These are phyloP conservation scores for Chlorops oryzae DNA, from an alignment of 1,140 invertebrate genomes.

Conservation along the genomic window DNA sequence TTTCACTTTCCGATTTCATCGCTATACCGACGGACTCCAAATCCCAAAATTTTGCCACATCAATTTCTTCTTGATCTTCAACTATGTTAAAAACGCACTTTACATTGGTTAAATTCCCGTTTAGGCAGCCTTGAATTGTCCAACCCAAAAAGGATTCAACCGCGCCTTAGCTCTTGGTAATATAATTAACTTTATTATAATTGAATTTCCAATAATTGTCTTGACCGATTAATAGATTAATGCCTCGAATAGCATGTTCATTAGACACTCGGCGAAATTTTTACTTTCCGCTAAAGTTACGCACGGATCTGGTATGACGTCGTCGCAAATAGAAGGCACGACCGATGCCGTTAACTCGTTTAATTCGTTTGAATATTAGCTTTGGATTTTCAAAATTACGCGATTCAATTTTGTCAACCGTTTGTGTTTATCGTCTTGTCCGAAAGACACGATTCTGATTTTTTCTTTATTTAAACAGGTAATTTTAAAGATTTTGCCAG, in stretches of 20 bases:
- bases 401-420: neutral
- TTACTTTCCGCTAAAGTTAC: neutral
- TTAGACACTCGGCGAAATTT: too few relatives aligned
- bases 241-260: neutral
- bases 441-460: too few relatives aligned
- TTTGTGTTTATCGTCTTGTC: too few relatives aligned
- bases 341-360: neutral
- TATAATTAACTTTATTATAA: neutral
- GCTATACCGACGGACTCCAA: conserved; percentile 2
- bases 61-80: neutral
- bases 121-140: conserved; percentile 1
- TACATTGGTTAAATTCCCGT: neutral
- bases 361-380: neutral
- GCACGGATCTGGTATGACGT: neutral
- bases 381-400: neutral
- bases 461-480: neutral
- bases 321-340: conserved; percentile 1
- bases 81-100: neutral
- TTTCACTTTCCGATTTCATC: neutral
- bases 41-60: conserved; percentile 2
- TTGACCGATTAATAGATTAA: conserved; percentile 2
- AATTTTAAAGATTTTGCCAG: neutral
- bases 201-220: conserved; percentile 6
- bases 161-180: neutral
- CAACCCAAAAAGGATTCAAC: conserved; percentile 8